Evolutionary conservation across 2,113 vertebrate species (phyloP), one percentile per base, ranked within the genome.

Genomic region (Ornithorhynchus anatinus): DNA sequence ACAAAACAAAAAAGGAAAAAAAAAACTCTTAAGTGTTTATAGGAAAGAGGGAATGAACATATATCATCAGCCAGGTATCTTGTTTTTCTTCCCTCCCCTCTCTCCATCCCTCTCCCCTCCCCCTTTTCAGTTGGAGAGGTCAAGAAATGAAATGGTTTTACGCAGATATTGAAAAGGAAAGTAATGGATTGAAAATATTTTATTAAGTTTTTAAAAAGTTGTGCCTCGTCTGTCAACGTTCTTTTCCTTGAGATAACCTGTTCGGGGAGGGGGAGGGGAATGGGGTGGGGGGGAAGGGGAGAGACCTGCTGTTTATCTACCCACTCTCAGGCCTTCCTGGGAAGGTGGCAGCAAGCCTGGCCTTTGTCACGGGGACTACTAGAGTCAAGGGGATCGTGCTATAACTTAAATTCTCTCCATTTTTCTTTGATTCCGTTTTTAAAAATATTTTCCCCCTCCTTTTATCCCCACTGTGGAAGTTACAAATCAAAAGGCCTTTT

Each of bases 401-500:
- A 67, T 77, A 85, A 69, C 79, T 86, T 87, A 71, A 71, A 88
- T 78, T 85, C 85, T 87, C 86, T 79, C 73, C 69, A 35, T 78
- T 90, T 75, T 88, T 81, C 84, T 81, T 86, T 87, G 88, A 82
- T 90, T 91, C 85, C 77, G 79, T 76, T 86, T 86, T 89, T 87
- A 88, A 70, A 71, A 83, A 76, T 48, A 1, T 67, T 67, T 79
- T 59, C 42, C 51, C 47, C 45, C 72, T 40, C 52, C 47, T 32
- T 78, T 82, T 86, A 67, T 79, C 85, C 85, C 84, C 72, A 88
- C 84, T 89, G 90, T 92, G 89, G 89, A 91, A 93, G 92, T 77
- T 90, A 90, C 87, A 90, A 92, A 92, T 90, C 83, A 90, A 92
- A n/a, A 93, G 90, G 89, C 88, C 88, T 92, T 92, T 92, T 93